Evolutionary conservation across 1,140 invertebrate species (phyloP).

Genomic region (Macrosteles quadrilineatus): DNA sequence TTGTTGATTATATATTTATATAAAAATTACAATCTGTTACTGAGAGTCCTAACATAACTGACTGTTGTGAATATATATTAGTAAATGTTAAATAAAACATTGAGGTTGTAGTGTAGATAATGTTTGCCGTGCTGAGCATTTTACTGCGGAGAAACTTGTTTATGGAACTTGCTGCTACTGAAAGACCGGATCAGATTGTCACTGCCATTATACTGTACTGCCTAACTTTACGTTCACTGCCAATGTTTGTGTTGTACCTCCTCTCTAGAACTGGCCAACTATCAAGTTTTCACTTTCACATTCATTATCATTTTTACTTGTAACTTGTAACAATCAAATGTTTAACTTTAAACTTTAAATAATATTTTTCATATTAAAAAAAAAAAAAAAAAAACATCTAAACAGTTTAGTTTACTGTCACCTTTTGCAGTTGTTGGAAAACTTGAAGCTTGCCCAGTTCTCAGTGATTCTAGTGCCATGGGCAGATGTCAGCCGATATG

Average conservation of each 20-base stretch:
- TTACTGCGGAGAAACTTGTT: constrained; percentile 22
- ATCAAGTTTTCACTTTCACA: constrained; percentile 8
- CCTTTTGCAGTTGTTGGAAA: too few species aligned
- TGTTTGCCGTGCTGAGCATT: constrained; percentile 17
- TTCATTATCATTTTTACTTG: too few species aligned
- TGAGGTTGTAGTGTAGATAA: constrained; percentile 12
- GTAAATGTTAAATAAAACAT: constrained; percentile 4
- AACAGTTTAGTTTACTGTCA: too few species aligned
- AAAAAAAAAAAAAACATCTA: too few species aligned
- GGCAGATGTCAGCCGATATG: constrained; percentile 4
- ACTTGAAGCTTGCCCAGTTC: constrained; percentile 10
- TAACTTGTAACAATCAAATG: too few species aligned
- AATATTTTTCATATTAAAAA: too few species aligned
- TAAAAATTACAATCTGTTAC: constrained; percentile 17
- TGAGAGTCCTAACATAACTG: not conserved
- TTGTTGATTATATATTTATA: constrained; percentile 25
- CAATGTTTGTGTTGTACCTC: constrained; percentile 21
- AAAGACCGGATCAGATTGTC: not conserved
- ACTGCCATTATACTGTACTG: constrained; percentile 20
- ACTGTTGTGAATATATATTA: constrained; percentile 20
- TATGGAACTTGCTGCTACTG: constrained; percentile 8
- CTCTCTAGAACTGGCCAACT: constrained; percentile 13
- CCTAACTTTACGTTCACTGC: constrained; percentile 24
- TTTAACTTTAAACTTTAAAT: too few species aligned
- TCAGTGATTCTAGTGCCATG: not conserved